Percentiles rank a stretch among this genome's conserved stretches.
These are phyloP conservation scores for Drosophila ezoana DNA, from an alignment of 2,888 invertebrate species.

Conservation along the genomic window DNA sequence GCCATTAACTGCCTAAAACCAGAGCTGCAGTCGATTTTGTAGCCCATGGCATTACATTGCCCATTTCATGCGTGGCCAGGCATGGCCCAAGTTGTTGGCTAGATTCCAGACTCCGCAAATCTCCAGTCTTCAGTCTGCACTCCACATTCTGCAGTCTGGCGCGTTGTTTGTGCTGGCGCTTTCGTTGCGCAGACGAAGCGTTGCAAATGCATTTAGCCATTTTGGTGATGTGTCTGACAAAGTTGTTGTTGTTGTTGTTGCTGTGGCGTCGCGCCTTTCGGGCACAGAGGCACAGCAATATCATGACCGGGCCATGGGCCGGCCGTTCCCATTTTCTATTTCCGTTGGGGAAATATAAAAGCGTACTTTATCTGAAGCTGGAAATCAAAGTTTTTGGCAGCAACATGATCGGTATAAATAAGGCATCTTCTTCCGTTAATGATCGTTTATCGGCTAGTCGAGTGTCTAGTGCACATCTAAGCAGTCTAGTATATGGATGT, in stretches of 20 bases:
- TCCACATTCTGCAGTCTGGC: conserved; percentile 1
- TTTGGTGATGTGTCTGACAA: conserved; percentile 67
- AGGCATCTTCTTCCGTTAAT: conserved; percentile 15
- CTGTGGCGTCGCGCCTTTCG: conserved; percentile 48
- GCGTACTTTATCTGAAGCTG: conserved; percentile 42
- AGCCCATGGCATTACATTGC: neutral
- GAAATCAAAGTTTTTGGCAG: conserved; percentile 41
- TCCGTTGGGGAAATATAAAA: conserved; percentile 61
- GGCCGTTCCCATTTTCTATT: conserved; percentile 78
- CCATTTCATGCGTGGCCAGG: conserved; percentile 5
- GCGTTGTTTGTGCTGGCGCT: conserved; percentile 34
- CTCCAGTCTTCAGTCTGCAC: conserved; percentile 11
- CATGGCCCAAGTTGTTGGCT: conserved; percentile 5
- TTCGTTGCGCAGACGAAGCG: conserved; percentile 54
- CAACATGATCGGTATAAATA: conserved; percentile 24
- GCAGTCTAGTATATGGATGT: neutral
- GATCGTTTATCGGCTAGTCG: conserved; percentile 6
- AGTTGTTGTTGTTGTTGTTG: conserved; percentile 37
- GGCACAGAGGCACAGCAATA: conserved; percentile 24
- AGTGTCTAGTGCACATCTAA: neutral
- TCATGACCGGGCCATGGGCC: conserved; percentile 49
- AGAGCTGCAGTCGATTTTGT: conserved; percentile 9
- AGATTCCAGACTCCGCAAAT: neutral
- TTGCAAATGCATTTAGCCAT: conserved; percentile 71
- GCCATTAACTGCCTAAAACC: conserved; percentile 19